These are phyloP conservation scores for Heliornis fulica DNA, from an alignment of 2,113 vertebrate species.

Conservation along the genomic window DNA sequence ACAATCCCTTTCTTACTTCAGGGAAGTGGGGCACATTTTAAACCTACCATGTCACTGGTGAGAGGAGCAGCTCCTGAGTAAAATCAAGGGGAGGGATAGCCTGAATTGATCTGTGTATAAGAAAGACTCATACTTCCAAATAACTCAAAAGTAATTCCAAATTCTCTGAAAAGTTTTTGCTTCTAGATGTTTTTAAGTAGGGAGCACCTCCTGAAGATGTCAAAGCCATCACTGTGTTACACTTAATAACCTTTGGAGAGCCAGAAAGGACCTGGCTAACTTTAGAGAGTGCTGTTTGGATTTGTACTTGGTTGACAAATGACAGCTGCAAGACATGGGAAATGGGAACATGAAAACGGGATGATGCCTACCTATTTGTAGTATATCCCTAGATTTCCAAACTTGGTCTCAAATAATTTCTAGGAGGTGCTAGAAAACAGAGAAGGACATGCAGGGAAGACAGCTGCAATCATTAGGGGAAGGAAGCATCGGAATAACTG, in stretches of 20 bases:
- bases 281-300: not conserved
- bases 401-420: not conserved
- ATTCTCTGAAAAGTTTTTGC: not conserved
- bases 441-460: not conserved
- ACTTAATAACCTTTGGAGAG: not conserved
- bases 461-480: not conserved
- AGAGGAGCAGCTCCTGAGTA: not conserved
- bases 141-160: no score
- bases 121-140: not conserved
- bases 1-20: not conserved
- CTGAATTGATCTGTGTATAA: not conserved
- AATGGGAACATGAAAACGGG: accelerated
- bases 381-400: not conserved
- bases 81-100: not conserved
- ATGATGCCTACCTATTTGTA: not conserved
- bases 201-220: not conserved
- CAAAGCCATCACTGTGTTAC: not conserved
- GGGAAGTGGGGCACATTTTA: not conserved
- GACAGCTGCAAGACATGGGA: not conserved
- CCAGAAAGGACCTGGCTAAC: not conserved
- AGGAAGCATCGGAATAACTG: not conserved
- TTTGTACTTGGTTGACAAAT: not conserved
- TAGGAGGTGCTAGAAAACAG: not conserved
- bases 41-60: not conserved
- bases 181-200: not conserved